phyloP scores from a whole-genome alignment of 2,113 vertebrate species.

The Ptilorrhoa leucosticta region DNA sequence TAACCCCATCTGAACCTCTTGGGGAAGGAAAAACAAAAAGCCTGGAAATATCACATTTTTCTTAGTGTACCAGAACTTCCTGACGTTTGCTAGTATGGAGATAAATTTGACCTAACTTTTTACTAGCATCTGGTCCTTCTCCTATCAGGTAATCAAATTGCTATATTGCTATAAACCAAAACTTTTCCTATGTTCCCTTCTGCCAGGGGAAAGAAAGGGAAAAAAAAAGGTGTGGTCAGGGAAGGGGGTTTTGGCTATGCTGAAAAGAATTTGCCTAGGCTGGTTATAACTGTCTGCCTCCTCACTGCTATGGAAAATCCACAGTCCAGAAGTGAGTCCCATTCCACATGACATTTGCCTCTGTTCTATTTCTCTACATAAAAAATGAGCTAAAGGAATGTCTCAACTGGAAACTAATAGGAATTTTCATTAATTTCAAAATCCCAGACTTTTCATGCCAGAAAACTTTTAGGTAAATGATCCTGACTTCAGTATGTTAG shows the following conservation, averaged over 20 bases:
- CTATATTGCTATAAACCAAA: not conserved
- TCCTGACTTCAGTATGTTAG: not conserved
- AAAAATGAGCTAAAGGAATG: not conserved
- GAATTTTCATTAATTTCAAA: not conserved
- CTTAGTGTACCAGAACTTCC: not conserved
- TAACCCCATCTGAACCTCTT: not conserved
- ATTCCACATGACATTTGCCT: not conserved
- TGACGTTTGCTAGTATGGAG: not conserved
- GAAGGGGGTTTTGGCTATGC: not conserved
- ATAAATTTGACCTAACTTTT: not conserved
- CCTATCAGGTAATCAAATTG: not conserved
- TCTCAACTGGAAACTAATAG: not conserved
- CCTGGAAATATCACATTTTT: not conserved
- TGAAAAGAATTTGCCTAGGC: not conserved
- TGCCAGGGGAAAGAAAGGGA: not conserved
- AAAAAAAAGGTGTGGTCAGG: not conserved
- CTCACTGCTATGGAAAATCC: not conserved
- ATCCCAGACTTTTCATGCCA: not conserved
- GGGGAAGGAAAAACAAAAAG: not conserved
- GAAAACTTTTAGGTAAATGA: not conserved
- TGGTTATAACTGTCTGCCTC: not conserved
- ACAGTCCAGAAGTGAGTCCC: not conserved
- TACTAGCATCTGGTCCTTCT: not conserved
- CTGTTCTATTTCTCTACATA: not conserved
- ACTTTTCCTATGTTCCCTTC: not conserved